Base-by-base conservation (phyloP, 2,113 vertebrate genomes). In the Gymnorhina tibicen region DNA sequence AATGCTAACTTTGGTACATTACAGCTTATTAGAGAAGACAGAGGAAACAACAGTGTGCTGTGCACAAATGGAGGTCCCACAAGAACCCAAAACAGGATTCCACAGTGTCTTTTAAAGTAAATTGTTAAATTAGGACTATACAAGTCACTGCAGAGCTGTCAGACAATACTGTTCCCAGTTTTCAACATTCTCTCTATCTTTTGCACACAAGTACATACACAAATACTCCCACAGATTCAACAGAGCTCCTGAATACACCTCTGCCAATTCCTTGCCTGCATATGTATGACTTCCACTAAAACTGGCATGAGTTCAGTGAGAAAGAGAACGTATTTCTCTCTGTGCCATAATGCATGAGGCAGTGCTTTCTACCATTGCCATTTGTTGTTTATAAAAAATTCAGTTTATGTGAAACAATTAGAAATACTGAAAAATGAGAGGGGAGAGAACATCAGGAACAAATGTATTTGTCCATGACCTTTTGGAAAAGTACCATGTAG, bases 171-270 rank as follows among this genome's bases (percentile, higher is more conserved):
- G 68, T 56, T 95, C 68, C 44, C 73, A 91, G 86, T 76, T 96
- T 96, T 94, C 79, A 88, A 92, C 72, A 91, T 75, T 87, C 39
- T 80, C 21, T 91, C 70, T 92, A 55, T 92, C 76, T 94, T 90
- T 79, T 85, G 60, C 77, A 66, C 74, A 75, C 53, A 82, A 94
- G 49, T 85, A 92, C 0, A 1, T 92, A 96, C 95, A 96, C 92
- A 96, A 96, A 88, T 60, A 94, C 92, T 94, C 96, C 92, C 86
- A 96, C 87, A 60, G 91, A 89, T 75, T 89, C 85, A 85, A 63
- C 77, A 93, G 56, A 93, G 83, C 83, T 96, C 74, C 47, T 75
- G 55, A 91, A 58, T 80, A 72, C 62, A 92, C 83, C 91, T 93
- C 92, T 96, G 96, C 93, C 96, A 96, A 92, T 81, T 93, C 68